These are phyloP conservation scores for Lamprologus sp. DNA, from an alignment of 2,113 vertebrate species.

Conservation along the genomic window DNA sequence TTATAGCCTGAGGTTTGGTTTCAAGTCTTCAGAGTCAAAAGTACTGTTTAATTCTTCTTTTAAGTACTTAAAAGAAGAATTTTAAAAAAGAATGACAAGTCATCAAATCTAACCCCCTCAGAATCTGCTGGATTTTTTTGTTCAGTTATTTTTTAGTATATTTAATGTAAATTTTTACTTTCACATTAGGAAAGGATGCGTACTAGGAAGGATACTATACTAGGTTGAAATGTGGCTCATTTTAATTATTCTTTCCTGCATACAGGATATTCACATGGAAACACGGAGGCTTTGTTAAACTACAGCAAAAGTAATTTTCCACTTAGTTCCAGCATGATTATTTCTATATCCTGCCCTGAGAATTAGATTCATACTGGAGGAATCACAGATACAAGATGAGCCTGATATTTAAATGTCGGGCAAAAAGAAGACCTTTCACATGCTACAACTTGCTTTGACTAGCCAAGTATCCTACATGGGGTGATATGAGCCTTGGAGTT, in stretches of 20 bases:
- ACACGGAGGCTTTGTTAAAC: neutral
- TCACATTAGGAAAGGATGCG: neutral
- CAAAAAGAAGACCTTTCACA: neutral
- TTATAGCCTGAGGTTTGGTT: neutral
- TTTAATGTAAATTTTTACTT: neutral
- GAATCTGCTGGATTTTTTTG: neutral
- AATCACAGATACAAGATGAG: neutral
- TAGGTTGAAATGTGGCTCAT: neutral
- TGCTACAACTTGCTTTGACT: neutral
- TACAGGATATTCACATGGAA: neutral
- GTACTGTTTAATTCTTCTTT: neutral
- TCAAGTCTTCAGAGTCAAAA: neutral
- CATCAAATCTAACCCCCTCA: neutral
- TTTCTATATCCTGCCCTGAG: neutral
- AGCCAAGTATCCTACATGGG: neutral
- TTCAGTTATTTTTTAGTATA: neutral
- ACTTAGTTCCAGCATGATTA: neutral
- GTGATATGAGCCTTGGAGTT: neutral
- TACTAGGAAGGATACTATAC: neutral
- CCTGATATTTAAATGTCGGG: neutral
- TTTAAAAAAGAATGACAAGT: neutral
- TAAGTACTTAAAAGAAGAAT: neutral
- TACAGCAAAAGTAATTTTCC: neutral
- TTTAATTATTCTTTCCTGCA: neutral
- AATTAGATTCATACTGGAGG: neutral